phyloP scores from a whole-genome alignment of 2,113 vertebrate species.

The Pholis gunnellus region DNA sequence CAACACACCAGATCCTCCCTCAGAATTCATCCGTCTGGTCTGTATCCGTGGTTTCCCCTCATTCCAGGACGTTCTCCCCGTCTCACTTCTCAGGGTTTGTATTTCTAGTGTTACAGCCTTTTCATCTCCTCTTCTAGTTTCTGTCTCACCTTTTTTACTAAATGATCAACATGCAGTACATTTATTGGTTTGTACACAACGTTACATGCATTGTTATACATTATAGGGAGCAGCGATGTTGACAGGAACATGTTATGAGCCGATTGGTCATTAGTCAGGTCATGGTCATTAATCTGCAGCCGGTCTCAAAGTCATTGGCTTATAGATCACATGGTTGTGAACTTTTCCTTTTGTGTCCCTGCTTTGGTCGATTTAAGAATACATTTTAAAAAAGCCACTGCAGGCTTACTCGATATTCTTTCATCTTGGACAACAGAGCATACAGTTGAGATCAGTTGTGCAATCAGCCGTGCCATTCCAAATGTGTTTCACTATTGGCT shows the following conservation, averaged over 20 bases:
- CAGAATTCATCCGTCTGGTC: neutral
- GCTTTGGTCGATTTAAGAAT: neutral
- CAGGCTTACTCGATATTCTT: neutral
- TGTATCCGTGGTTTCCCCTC: neutral
- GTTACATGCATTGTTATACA: no score
- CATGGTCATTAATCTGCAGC: neutral
- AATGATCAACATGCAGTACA: neutral
- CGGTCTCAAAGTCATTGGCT: neutral
- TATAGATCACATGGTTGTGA: neutral
- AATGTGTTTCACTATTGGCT: neutral
- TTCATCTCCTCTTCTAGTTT: neutral
- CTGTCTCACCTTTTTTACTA: neutral
- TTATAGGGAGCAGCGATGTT: neutral
- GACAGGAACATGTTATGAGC: neutral
- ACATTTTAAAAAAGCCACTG: neutral
- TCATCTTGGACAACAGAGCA: neutral
- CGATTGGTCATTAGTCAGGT: neutral
- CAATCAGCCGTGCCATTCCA: neutral
- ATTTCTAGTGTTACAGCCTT: neutral
- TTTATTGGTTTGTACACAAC: constrained; percentile 1
- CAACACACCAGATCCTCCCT: constrained; percentile 5
- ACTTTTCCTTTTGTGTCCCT: neutral
- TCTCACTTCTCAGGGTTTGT: neutral
- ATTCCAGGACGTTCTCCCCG: neutral
- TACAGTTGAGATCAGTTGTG: neutral